A percentile compares a stretch with the other conserved stretches of the same genome.
Conservation (phyloP, 2,113 vertebrate genomes). For the Lepus timidus region DNA sequence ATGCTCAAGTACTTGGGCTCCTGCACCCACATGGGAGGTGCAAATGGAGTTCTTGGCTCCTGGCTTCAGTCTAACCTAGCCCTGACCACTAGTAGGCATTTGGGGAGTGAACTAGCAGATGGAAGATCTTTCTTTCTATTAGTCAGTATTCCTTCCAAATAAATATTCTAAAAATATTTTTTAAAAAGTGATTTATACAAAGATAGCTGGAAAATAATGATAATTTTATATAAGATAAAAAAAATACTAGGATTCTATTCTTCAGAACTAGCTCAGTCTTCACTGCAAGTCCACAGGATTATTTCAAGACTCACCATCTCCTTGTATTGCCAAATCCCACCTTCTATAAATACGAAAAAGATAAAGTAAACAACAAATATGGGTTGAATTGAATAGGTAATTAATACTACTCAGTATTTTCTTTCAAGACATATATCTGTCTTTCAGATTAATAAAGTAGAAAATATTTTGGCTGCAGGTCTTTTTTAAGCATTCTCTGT, state of each 20-base stretch:
- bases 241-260: neutral
- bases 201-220: neutral
- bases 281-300: neutral
- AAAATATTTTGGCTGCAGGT: neutral
- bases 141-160: too few species aligned
- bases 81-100: too few species aligned
- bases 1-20: too few species aligned
- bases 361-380: neutral
- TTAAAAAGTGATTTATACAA: neutral
- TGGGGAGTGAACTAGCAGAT: too few species aligned
- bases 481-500: neutral
- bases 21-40: too few species aligned
- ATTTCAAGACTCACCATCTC: neutral
- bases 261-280: neutral
- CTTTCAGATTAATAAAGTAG: slow-evolving; percentile 6
- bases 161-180: too few species aligned
- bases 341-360: slow-evolving; percentile 10
- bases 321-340: neutral
- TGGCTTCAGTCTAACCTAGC: too few species aligned
- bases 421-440: neutral
- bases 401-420: neutral
- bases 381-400: neutral
- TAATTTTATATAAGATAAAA: neutral
- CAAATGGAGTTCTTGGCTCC: too few species aligned
- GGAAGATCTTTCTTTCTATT: too few species aligned